phyloP scores from a whole-genome alignment of 2,113 vertebrate species.

The Sander vitreus region DNA sequence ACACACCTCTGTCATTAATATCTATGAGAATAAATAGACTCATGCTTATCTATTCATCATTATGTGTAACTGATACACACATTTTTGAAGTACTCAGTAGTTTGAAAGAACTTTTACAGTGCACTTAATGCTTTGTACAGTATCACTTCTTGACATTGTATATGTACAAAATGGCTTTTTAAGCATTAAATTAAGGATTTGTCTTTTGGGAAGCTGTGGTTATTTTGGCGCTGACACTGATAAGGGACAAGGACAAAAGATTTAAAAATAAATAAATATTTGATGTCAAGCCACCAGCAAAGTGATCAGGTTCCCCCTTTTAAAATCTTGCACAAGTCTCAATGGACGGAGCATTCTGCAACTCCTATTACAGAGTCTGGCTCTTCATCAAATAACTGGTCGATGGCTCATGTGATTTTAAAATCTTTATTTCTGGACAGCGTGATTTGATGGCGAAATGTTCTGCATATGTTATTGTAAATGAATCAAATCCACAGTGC shows the following conservation, averaged over 20 bases:
- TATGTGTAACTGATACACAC: neutral
- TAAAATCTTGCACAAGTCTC: slow-evolving; percentile 37
- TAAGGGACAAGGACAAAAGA: slow-evolving; percentile 37
- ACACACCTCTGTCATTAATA: neutral
- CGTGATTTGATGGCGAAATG: slow-evolving; percentile 7
- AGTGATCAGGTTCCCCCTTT: slow-evolving; percentile 35
- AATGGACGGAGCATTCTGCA: neutral
- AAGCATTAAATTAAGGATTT: slow-evolving; percentile 7
- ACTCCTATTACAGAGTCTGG: slow-evolving; percentile 40
- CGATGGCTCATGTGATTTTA: slow-evolving; percentile 26
- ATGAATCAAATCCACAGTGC: neutral
- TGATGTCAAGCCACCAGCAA: slow-evolving; percentile 25
- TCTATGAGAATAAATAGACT: neutral
- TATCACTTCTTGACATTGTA: neutral
- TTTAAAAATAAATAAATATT: slow-evolving; percentile 26
- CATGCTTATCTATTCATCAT: neutral
- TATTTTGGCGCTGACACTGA: slow-evolving; percentile 39
- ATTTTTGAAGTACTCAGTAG: neutral
- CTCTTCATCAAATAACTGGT: slow-evolving; percentile 35
- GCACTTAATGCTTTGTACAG: neutral
- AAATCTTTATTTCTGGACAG: slow-evolving; percentile 27
- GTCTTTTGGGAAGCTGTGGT: slow-evolving; percentile 29
- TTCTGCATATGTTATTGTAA: neutral
- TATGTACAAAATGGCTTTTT: slow-evolving; percentile 11
- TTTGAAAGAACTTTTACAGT: neutral